These are phyloP conservation scores for Pseudochirops corinnae DNA, from an alignment of 2,797 vertebrate species.

Conservation along the genomic window DNA sequence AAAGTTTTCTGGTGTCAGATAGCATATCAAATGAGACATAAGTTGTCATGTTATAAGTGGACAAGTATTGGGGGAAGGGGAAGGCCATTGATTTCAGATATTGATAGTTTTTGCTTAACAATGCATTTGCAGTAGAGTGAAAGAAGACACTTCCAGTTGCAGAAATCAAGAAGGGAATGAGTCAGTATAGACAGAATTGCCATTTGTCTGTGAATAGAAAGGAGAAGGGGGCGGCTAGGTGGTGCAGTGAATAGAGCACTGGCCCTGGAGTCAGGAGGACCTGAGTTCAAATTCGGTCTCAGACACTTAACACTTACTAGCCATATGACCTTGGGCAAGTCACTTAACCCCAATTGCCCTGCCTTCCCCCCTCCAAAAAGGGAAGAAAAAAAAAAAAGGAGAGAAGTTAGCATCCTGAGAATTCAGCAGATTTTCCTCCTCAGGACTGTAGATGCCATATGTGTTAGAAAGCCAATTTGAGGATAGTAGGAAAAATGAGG, in stretches of 20 bases:
- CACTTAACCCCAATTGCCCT: no score
- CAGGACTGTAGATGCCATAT: neutral
- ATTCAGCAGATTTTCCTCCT: neutral
- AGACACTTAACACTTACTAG: no score
- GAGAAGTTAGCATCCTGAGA: neutral
- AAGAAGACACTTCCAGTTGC: neutral
- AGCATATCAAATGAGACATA: neutral
- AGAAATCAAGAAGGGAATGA: neutral
- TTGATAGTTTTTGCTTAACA: neutral
- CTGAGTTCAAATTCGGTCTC: no score
- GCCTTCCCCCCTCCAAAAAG: no score
- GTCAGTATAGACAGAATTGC: neutral
- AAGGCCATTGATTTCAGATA: neutral
- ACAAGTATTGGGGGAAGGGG: neutral
- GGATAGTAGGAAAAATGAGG: neutral
- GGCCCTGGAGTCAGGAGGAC: no score
- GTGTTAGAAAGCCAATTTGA: neutral
- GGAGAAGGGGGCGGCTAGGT: neutral
- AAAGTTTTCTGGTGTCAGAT: neutral
- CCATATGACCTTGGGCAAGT: no score
- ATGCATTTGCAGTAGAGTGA: neutral
- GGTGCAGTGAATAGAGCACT: no score
- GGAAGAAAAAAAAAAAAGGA: neutral
- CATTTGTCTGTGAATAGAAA: neutral
- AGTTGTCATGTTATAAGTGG: neutral